A percentile compares a stretch with the other conserved stretches of the same genome.
These are phyloP conservation scores for Chamaea fasciata DNA, from an alignment of 2,113 vertebrate genomes.

Conservation along the genomic window DNA sequence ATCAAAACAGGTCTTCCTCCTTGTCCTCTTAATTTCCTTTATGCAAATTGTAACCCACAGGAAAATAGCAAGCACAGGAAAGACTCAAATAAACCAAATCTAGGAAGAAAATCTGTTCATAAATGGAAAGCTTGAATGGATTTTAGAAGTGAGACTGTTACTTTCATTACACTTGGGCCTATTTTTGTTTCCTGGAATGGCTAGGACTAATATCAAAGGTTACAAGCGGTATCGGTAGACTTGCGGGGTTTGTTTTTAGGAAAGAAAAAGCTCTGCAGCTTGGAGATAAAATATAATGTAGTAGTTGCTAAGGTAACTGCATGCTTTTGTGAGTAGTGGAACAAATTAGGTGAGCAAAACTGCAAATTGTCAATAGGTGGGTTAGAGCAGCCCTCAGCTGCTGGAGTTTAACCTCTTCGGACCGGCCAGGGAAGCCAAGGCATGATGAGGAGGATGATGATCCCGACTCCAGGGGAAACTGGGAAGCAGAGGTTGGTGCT, in stretches of 20 bases:
- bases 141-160: neutral
- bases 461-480: accelerated
- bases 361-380: constrained; percentile 60
- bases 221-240: constrained; percentile 15
- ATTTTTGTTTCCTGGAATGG: constrained; percentile 15
- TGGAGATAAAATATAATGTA: constrained; percentile 71
- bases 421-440: neutral
- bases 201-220: constrained; percentile 19
- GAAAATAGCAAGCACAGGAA: neutral
- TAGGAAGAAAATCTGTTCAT: neutral
- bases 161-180: neutral
- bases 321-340: constrained; percentile 63
- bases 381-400: constrained; percentile 22
- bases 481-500: neutral
- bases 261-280: constrained; percentile 64
- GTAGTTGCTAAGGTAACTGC: constrained; percentile 74
- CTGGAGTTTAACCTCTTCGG: constrained; percentile 26
- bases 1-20: neutral
- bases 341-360: constrained; percentile 73
- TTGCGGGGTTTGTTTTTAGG: constrained; percentile 46
- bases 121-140: neutral
- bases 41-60: neutral
- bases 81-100: neutral
- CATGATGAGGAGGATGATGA: neutral
- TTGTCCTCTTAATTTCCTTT: constrained; percentile 19